These are phyloP conservation scores for Mirza zaza DNA, from an alignment of 2,113 vertebrate species.

Conservation along the genomic window DNA sequence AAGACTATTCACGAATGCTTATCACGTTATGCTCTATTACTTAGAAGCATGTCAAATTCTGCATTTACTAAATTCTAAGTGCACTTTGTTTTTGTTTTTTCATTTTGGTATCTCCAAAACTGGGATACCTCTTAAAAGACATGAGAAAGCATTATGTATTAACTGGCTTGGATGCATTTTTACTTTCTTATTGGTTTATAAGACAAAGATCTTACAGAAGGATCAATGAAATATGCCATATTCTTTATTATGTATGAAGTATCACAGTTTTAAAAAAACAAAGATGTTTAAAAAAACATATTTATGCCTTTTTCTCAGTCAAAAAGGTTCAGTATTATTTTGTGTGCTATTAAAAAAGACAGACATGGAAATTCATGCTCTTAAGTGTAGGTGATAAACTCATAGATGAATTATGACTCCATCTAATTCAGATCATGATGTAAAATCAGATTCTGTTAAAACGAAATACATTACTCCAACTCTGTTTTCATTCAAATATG, in stretches of 20 bases:
- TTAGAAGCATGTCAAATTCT: neutral
- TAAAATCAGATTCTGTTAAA: slow-evolving; percentile 15
- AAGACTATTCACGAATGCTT: neutral
- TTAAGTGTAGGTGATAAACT: neutral
- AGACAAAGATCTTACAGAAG: neutral
- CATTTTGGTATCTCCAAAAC: neutral
- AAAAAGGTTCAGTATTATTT: neutral
- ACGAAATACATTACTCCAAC: neutral
- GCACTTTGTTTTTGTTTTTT: neutral
- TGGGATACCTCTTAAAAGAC: neutral
- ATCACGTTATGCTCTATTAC: neutral
- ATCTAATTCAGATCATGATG: neutral
- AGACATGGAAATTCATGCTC: neutral
- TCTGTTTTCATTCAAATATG: neutral
- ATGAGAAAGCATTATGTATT: neutral
- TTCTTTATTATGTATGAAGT: neutral
- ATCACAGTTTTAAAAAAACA: slow-evolving; percentile 23
- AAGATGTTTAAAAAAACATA: slow-evolving; percentile 7
- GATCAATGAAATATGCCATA: neutral
- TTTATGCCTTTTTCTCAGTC: neutral
- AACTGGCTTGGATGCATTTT: neutral
- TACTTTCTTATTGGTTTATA: neutral
- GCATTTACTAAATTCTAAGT: neutral
- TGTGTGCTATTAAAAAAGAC: neutral
- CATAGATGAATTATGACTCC: neutral